These are phyloP conservation scores for Girardinus metallicus DNA, from an alignment of 2,797 vertebrate species.

Conservation along the genomic window DNA sequence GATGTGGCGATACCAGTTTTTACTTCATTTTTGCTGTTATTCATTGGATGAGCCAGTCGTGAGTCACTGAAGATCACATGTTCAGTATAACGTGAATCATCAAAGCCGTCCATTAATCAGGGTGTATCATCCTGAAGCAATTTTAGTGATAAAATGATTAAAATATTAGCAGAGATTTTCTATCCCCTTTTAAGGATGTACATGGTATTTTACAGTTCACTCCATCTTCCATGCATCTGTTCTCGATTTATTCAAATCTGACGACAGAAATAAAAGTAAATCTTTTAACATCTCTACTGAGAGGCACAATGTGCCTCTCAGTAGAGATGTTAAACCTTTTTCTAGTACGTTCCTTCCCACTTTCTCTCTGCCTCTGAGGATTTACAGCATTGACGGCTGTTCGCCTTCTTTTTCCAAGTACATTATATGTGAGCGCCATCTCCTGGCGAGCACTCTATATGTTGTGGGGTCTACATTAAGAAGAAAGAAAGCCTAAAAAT, in stretches of 20 bases:
- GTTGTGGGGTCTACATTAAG: not conserved
- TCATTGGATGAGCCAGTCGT: constrained; percentile 9
- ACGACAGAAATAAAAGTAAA: not conserved
- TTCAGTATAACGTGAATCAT: not conserved
- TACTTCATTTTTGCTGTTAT: constrained; percentile 1
- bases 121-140: not conserved
- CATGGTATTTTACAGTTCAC: not conserved
- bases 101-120: not conserved
- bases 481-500: not conserved
- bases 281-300: not conserved
- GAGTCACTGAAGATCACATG: constrained; percentile 9
- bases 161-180: not conserved
- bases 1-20: not conserved
- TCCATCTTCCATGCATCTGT: not conserved
- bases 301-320: too few relatives aligned
- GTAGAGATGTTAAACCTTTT: not conserved
- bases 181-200: not conserved
- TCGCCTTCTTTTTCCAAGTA: rapidly evolving
- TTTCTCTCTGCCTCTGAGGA: not conserved
- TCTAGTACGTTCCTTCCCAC: not conserved
- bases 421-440: constrained; percentile 56
- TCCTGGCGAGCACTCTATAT: constrained; percentile 27
- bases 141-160: not conserved
- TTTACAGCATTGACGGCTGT: not conserved
- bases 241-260: not conserved